Evolutionary conservation across 2,888 invertebrate species (phyloP), one percentile per base, ranked within the genome.

Genomic region (Archips xylosteana): DNA sequence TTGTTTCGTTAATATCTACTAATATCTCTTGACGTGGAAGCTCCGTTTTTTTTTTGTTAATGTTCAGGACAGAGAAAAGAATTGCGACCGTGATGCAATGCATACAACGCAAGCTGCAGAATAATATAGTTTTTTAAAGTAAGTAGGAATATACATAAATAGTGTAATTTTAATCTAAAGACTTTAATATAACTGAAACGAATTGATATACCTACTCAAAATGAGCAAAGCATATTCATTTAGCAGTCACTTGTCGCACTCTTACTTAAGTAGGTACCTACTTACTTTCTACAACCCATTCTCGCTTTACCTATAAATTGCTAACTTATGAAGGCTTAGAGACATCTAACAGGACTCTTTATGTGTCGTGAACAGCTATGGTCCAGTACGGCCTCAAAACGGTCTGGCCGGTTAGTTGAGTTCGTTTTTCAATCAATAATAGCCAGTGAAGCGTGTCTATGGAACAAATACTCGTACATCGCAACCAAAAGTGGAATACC

Each of bases 361-460:
- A n/a, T n/a, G 23, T 36, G 36, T 5, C 32, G 34, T 12, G n/a
- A 54, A 72, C 61, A 42, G 45, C 61, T 39, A 81, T 76, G 78
- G 78, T 79, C 81, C 83, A 80, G 83, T 85, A 85, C 82, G 78
- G 81, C 83, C 84, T 82, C 82, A 81, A 81, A 84, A 86, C 54
- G 54, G 54, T 15, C 8, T 85, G 85, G 86, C 86, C 87, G 82
- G 85, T 85, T 84, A 86, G 84, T 88, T 87, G 80, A 79, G 78
- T 85, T 86, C 81, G 83, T 86, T 90, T 87, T 89, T 88, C 85
- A 85, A 89, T 89, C 86, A 83, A 83, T 86, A 84, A 85, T 80
- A 83, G 79, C 78, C 83, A 84, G 79, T 90, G 87, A 82, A 86
- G 91, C 92, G 88, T 89, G 83, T 84, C 89, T 77, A 45, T 5